A percentile compares a stretch with the other conserved stretches of the same genome.
Conservation (phyloP, 1,140 invertebrate species). For the Hycleus cichorii region DNA sequence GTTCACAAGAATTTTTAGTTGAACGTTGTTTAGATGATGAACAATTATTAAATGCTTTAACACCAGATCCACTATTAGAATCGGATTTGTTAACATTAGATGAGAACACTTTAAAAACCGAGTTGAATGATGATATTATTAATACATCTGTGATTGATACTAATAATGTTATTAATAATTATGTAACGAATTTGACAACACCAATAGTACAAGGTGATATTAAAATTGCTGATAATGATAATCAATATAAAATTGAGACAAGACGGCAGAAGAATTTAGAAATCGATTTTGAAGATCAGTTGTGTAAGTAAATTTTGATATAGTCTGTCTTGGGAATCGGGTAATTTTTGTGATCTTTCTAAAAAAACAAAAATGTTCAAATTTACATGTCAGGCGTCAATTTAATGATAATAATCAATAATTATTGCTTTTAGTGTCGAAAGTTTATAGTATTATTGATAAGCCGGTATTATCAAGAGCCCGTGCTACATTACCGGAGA, state of each 20-base stretch:
- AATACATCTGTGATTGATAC: background rate
- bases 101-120: slow-evolving; percentile 34
- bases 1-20: slow-evolving; percentile 33
- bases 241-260: slow-evolving; percentile 17
- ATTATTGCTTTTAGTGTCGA: slow-evolving; percentile 39
- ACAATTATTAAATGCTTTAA: slow-evolving; percentile 30
- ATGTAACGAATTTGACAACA: slow-evolving; percentile 17
- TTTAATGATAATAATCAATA: slow-evolving; percentile 5
- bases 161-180: slow-evolving; percentile 18
- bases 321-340: no score
- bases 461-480: slow-evolving; percentile 67
- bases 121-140: slow-evolving; percentile 25
- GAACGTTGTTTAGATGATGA: slow-evolving; percentile 35
- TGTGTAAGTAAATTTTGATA: slow-evolving; percentile 22
- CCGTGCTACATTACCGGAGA: slow-evolving; percentile 60
- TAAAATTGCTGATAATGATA: slow-evolving; percentile 1
- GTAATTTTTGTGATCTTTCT: no score
- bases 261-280: slow-evolving; percentile 15
- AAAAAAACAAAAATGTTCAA: no score
- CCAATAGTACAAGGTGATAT: background rate
- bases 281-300: slow-evolving; percentile 25
- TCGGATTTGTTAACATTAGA: slow-evolving; percentile 28
- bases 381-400: background rate
- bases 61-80: slow-evolving; percentile 31
- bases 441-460: slow-evolving; percentile 56